Percentiles rank a stretch among this genome's conserved stretches.
phyloP scores from a whole-genome alignment of 2,113 vertebrate species.

The Guaruba guarouba region DNA sequence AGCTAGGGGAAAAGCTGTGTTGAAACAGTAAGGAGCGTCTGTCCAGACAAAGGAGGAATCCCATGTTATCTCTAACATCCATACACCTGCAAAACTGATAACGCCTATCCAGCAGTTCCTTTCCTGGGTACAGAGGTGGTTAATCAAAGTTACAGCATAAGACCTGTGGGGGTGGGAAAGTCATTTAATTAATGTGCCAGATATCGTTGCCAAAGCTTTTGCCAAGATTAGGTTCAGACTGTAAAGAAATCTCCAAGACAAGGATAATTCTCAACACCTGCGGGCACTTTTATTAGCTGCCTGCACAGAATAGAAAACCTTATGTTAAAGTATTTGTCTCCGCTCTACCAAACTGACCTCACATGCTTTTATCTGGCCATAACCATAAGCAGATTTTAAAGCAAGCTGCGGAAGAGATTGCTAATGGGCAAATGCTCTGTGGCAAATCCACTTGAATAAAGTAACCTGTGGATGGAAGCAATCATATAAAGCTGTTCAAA shows the following conservation, averaged over 20 bases:
- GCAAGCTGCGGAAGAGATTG: not conserved
- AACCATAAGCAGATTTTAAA: constrained; percentile 64
- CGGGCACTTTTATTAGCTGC: constrained; percentile 65
- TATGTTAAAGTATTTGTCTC: constrained; percentile 52
- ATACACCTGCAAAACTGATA: constrained; percentile 57
- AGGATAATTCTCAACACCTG: constrained; percentile 68
- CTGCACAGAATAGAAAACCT: constrained; percentile 49
- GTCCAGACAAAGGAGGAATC: constrained; percentile 35
- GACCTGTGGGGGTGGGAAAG: constrained; percentile 11
- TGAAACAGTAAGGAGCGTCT: constrained; percentile 15
- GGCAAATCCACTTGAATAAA: constrained; percentile 7
- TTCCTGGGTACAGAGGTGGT: constrained; percentile 42
- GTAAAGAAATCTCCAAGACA: constrained; percentile 57
- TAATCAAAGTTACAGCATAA: constrained; percentile 53
- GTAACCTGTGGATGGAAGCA: constrained; percentile 33
- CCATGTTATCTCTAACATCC: constrained; percentile 18
- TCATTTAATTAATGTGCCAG: constrained; percentile 63
- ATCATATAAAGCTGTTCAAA: not conserved
- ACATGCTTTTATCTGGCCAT: constrained; percentile 46
- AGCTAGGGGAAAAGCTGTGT: not conserved
- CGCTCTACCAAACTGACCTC: constrained; percentile 34
- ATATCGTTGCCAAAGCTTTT: constrained; percentile 60
- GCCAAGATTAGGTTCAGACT: constrained; percentile 65
- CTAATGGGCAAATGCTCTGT: constrained; percentile 30
- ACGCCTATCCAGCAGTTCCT: not conserved